Percentiles rank a stretch among this genome's conserved stretches.
Evolutionary conservation across 2,113 vertebrate species (phyloP).

Genomic region (Sylvietta virens): DNA sequence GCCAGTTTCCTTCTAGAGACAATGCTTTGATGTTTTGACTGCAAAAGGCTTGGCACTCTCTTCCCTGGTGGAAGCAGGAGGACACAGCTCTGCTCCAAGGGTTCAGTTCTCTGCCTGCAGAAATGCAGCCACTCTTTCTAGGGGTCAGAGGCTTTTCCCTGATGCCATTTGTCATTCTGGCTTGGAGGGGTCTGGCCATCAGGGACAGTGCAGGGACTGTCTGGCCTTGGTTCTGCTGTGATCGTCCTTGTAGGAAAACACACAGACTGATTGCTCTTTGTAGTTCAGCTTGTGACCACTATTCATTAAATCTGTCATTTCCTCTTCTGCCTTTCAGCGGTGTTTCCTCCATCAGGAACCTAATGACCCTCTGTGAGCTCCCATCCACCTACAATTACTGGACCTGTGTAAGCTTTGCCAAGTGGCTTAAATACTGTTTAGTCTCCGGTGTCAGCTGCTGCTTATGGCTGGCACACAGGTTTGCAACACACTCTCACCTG

Average conservation of each 20-base stretch:
- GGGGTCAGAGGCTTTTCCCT: neutral
- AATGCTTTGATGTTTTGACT: neutral
- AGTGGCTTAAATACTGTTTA: neutral
- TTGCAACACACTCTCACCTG: neutral
- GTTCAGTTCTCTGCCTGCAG: neutral
- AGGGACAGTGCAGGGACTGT: neutral
- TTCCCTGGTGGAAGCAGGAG: neutral
- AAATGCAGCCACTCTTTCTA: neutral
- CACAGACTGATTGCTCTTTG: neutral
- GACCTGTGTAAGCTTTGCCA: constrained; percentile 15
- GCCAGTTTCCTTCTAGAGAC: neutral
- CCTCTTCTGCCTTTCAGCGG: constrained; percentile 40
- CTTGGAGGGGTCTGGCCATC: neutral
- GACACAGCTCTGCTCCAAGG: neutral
- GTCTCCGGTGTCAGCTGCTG: neutral
- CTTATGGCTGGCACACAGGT: neutral
- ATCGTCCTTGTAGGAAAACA: neutral
- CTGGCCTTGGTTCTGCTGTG: neutral
- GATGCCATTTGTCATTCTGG: neutral
- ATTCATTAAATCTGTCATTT: constrained; percentile 52
- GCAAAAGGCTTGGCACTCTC: neutral
- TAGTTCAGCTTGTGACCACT: neutral
- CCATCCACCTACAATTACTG: constrained; percentile 17
- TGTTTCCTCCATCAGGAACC: constrained; percentile 53
- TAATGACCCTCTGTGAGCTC: constrained; percentile 15